Evolutionary conservation across 1,140 invertebrate genomes (phyloP), one percentile per base, ranked within the genome.

Genomic region (Orchestia grillus): DNA sequence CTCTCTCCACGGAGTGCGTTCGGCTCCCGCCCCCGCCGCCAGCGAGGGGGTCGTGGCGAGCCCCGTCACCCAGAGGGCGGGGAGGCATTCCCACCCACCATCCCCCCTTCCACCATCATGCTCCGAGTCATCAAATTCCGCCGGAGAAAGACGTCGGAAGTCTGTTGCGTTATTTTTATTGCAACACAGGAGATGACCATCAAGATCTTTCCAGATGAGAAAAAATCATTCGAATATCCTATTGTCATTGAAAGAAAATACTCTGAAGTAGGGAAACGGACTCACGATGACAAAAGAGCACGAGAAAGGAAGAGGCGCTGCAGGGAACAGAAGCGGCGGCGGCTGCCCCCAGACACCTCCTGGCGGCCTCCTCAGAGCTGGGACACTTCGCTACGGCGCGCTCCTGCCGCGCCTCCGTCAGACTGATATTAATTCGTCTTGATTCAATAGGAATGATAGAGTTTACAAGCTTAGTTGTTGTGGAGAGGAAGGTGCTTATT

Each of bases 131-230:
- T 91, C 88, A 44, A 42, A 91, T 43, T 91, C 44, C 44, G 19
- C 19, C 11, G 42, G 88, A 91, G 88, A 91, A 91, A 91, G 88
- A 42, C 88, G 44, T 91, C 88, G 88, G 88, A 91, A 91, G 88
- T 91, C 44, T 42, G 42, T 43, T 91, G 16, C 28, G 41, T 91
- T 15, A 91, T 44, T 91, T 44, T 44, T 91, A 1, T 28, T 77
- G 11, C 88, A 44, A 91, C 88, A 91, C 88, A 91, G 88, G 88
- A 91, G 88, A 91, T 91, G 88, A 91, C 88, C 88, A 41, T 91
- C 88, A 91, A 91, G 88, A 43, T 91, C 41, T 91, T 42, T 44
- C 19, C 41, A 43, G 41, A 43, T 91, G 6, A 28, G 15, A 91
- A 91, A 91, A 91, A 91, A 42, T 91, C 88, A 11, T 91, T 42